Percentiles rank a stretch among this genome's conserved stretches.
phyloP scores from a whole-genome alignment of 2,113 vertebrate species.

The Pyrgilauda ruficollis region DNA sequence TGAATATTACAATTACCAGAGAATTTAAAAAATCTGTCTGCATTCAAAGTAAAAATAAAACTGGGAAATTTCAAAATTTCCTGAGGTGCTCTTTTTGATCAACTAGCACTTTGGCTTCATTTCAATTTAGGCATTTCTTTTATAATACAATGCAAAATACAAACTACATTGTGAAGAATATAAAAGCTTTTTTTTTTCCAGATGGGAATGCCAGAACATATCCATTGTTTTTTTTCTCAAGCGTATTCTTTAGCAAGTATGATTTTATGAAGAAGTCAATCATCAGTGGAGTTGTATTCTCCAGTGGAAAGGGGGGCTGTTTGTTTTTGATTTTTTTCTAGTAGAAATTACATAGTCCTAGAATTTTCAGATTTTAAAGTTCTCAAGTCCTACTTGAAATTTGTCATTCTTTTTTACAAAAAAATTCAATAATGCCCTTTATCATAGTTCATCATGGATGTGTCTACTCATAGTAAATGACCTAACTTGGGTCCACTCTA shows the following conservation, averaged over 20 bases:
- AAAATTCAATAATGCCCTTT: background rate
- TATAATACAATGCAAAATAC: conserved; percentile 4
- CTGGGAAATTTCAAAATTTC: conserved; percentile 6
- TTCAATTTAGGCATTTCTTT: conserved; percentile 4
- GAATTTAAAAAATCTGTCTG: background rate
- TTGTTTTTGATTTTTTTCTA: background rate
- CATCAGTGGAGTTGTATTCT: background rate
- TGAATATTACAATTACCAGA: background rate
- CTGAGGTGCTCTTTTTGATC: conserved; percentile 46
- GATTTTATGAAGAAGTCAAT: conserved; percentile 1
- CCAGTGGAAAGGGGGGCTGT: background rate
- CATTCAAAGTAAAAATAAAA: conserved; percentile 23
- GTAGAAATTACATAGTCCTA: background rate
- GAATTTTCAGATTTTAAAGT: background rate
- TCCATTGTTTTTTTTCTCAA: background rate
- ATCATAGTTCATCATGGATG: background rate
- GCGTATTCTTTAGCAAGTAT: background rate
- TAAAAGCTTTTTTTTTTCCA: background rate
- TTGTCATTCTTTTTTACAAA: background rate
- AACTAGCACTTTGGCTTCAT: background rate
- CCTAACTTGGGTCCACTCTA: background rate
- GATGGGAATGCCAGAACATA: background rate
- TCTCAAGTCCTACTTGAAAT: background rate
- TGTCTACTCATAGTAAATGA: background rate
- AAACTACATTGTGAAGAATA: background rate